Base-by-base conservation (phyloP, 1,140 invertebrate species). In the Pomacea maculata region DNA sequence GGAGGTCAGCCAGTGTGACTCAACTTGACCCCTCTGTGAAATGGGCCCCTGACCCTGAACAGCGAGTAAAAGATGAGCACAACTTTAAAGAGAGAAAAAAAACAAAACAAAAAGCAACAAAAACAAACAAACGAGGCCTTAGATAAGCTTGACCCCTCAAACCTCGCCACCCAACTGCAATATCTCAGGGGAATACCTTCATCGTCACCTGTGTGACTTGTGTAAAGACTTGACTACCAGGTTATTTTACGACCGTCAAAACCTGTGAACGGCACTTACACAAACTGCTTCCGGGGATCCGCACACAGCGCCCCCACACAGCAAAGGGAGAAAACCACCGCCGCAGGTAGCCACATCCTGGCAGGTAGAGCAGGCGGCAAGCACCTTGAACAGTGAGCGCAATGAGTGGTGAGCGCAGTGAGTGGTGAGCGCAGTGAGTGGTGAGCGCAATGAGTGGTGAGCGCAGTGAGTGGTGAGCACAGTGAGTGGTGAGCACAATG, bases 241-340 rank as follows among this genome's bases (percentile, higher is more conserved):
- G 34, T 45, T 45, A 45, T 45, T 45, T 1, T 45, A 45, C 34
- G 34, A 45, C 34, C 34, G 34, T 45, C 34, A 45, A 45, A 45
- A 45, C 3, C 34, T 45, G 34, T 45, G 34, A 45, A 4, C 34
- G 34, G 19, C 6, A 70, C 77, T 78, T 65, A 78, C 77, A 78
- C 77, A 71, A 78, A 78, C 67, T 71, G 77, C 25, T 68, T 25
- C 52, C 77, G 68, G 52, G 77, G 77, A 57, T 70, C 77, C 17
- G 77, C 65, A 8, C 45, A 71, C 77, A 54, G 34, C 45, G 17
- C 65, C 9, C 17, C 67, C 77, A 78, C 15, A 65, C 71, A 14
- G 3, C 75, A 63, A 4, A 54, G 10, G 67, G 77, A 54, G 65
- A 70, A 77, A 65, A 67, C 52, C 64, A 70, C 65, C 77, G 29